phyloP scores from a whole-genome alignment of 1,140 invertebrate genomes.

The Antheraea mylitta region DNA sequence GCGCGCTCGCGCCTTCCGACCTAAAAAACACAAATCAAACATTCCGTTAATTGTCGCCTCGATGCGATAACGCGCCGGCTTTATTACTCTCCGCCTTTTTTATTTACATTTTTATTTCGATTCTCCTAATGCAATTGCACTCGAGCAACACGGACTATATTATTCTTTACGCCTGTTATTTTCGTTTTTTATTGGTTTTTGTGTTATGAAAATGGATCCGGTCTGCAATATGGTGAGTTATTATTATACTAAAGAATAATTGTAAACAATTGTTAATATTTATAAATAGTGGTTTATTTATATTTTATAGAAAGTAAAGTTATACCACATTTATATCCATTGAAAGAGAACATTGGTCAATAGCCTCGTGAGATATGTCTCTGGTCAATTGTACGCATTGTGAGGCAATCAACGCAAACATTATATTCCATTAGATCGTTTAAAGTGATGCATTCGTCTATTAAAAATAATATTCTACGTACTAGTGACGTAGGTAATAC shows the following conservation, averaged over 20 bases:
- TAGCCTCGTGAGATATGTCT: conserved; percentile 10
- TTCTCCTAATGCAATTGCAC: conserved; percentile 69
- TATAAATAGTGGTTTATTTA: no score
- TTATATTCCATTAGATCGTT: conserved; percentile 60
- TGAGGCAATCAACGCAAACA: conserved; percentile 59
- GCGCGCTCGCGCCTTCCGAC: conserved; percentile 30
- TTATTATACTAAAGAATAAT: background rate
- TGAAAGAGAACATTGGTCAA: background rate
- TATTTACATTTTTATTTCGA: conserved; percentile 68
- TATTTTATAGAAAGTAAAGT: no score
- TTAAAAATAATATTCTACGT: conserved; percentile 38
- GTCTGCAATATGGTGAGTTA: conserved; percentile 43
- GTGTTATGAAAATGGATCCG: conserved; percentile 55
- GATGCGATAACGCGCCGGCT: conserved; percentile 62
- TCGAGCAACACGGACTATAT: conserved; percentile 58
- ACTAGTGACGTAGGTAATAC: background rate
- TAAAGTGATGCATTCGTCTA: conserved; percentile 54
- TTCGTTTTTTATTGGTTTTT: conserved; percentile 56
- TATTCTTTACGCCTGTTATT: conserved; percentile 48
- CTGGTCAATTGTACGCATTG: conserved; percentile 60
- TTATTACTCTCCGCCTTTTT: conserved; percentile 61
- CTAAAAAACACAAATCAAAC: conserved; percentile 54
- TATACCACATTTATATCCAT: no score
- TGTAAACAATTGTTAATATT: no score
- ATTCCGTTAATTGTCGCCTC: conserved; percentile 61